Evolutionary conservation across 2,113 vertebrate species (phyloP).

Genomic region (Amazona vittata): DNA sequence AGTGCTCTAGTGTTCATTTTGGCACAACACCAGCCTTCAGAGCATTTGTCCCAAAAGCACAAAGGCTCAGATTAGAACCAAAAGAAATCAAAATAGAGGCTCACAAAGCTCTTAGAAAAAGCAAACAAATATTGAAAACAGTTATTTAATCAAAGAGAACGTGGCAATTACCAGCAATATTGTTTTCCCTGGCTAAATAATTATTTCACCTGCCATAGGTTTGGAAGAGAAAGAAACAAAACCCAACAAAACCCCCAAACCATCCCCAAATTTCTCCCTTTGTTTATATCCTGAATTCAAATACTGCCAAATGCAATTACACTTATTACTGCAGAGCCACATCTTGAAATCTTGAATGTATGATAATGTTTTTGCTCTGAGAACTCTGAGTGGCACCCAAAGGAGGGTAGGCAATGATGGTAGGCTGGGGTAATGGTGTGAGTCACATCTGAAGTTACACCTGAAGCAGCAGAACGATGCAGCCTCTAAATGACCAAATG

Average conservation of each 20-base stretch:
- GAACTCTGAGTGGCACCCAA: neutral
- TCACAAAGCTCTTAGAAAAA: constrained; percentile 37
- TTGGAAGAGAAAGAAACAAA: constrained; percentile 17
- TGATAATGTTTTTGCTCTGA: neutral
- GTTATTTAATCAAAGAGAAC: constrained; percentile 41
- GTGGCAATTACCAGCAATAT: constrained; percentile 32
- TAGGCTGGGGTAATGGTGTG: neutral
- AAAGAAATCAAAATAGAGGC: constrained; percentile 20
- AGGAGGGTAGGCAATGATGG: neutral
- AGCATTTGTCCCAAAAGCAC: constrained; percentile 45
- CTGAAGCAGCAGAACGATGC: neutral
- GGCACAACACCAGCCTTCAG: constrained; percentile 51
- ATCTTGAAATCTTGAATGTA: neutral
- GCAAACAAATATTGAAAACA: constrained; percentile 46
- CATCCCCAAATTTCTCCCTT: neutral
- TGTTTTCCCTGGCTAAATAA: constrained; percentile 28
- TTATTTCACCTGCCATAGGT: constrained; percentile 38
- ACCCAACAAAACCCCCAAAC: neutral
- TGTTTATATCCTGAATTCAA: constrained; percentile 13
- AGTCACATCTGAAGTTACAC: neutral
- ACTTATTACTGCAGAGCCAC: neutral
- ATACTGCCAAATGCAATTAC: neutral
- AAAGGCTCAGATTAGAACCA: constrained; percentile 43
- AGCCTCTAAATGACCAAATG: neutral
- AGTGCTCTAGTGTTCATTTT: constrained; percentile 40